Conservation (phyloP, 2,797 vertebrate species). For the Acridotheres tristis region DNA sequence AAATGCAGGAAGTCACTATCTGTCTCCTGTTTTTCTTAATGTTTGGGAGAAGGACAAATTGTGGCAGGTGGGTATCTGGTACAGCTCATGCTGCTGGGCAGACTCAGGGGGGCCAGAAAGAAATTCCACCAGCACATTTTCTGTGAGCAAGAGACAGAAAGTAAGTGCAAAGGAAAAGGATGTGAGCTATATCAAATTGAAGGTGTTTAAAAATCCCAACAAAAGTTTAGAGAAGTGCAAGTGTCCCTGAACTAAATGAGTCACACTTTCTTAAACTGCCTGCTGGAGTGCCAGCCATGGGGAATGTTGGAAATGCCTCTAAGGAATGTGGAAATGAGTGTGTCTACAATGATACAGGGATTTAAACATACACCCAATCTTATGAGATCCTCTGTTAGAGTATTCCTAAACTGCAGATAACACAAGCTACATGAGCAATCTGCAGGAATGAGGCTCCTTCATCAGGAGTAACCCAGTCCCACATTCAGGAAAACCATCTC, state of each 20-base stretch:
- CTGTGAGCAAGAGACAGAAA: neutral
- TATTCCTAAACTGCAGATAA: neutral
- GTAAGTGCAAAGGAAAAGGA: neutral
- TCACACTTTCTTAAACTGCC: neutral
- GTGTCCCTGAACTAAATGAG: neutral
- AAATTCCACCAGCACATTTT: neutral
- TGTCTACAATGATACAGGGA: neutral
- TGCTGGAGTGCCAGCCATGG: neutral
- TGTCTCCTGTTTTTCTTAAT: neutral
- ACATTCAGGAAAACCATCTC: neutral
- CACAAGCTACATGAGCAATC: neutral
- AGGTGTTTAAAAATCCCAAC: neutral
- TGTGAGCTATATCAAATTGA: neutral
- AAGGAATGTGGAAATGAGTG: neutral
- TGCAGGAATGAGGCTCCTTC: neutral
- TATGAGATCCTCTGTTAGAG: neutral
- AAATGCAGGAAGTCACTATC: neutral
- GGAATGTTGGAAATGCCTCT: neutral
- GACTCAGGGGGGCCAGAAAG: neutral
- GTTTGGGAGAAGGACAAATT: neutral
- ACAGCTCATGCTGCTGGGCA: neutral
- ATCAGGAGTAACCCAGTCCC: neutral
- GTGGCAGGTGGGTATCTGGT: neutral
- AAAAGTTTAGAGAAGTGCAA: neutral
- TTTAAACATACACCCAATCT: neutral